Conservation (phyloP, 2,888 invertebrate genomes). For the Perdita meconis region DNA sequence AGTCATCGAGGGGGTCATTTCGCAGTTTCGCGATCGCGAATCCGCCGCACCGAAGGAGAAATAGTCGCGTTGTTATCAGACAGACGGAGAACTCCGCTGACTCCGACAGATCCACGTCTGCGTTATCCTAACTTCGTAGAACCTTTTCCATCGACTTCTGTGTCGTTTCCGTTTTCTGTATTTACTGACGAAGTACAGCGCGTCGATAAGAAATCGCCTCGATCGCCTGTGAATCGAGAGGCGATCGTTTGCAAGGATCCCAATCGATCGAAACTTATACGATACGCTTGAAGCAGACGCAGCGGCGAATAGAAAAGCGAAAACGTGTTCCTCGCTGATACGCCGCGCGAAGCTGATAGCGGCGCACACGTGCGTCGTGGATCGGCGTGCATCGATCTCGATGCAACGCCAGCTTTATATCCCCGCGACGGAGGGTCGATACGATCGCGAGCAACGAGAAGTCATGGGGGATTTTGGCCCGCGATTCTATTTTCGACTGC, state of each 20-base stretch:
- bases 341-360: background rate
- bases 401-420: constrained; percentile 28
- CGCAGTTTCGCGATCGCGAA: too few species aligned
- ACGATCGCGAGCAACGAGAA: constrained; percentile 73
- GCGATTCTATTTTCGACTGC: constrained; percentile 80
- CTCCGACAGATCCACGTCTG: too few species aligned
- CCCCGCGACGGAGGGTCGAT: constrained; percentile 57
- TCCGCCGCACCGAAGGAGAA: too few species aligned
- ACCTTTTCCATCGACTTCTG: too few species aligned
- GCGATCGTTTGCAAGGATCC: background rate
- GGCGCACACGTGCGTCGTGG: constrained; percentile 4
- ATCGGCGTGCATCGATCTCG: constrained; percentile 48
- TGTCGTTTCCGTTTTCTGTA: too few species aligned
- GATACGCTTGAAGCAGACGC: background rate
- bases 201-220: background rate
- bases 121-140: too few species aligned
- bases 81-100: too few species aligned
- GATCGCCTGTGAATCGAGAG: background rate
- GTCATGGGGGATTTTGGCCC: constrained; percentile 82
- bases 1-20: constrained; percentile 10
- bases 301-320: constrained; percentile 6
- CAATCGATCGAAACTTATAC: background rate
- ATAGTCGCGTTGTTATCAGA: too few species aligned
- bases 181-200: too few species aligned
- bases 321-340: constrained; percentile 4